Evolutionary conservation across 2,113 vertebrate genomes (phyloP), one percentile per base, ranked within the genome.

Genomic region (Microtus pennsylvanicus): DNA sequence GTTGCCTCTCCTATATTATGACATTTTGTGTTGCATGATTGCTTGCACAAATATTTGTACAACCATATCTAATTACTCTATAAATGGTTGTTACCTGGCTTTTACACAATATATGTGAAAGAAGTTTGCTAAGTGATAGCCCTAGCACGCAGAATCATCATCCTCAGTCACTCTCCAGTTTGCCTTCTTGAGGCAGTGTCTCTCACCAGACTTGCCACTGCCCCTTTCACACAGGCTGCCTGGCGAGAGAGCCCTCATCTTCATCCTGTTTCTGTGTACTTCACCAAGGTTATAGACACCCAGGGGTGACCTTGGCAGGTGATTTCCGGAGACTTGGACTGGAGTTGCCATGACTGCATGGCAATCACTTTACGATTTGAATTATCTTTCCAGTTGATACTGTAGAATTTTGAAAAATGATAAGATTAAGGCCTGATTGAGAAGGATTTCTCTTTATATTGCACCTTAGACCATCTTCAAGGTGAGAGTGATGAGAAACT

Each of bases 201-300:
- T 33, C 28, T 69, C 63, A 65, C 3, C 2, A 30, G 24, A 33
- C 8, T 11, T 17, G 1, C 4, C 3, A 5, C 4, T 21, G 4
- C 19, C 42, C 61, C 38, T 47, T 86, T 33, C 42, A 47, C 16
- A 10, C 1, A 33, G 61, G 9, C 61, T 30, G 4, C 28, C 14
- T 45, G 6, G 7, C 16, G 10, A 21, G 28, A 1, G 16, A 33
- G 1, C 16, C 38, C 38, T 30, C 9, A 7, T 30, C 9, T 47
- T 45, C 28, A 47, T 17, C 17, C 61, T 67, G 28, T 7, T 86
- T 33, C 38, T 85, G 61, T 28, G 30, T 30, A 45, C 38, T 19
- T 33, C 8, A 5, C 14, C 8, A 38, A 63, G 58, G 26, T 85
- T 85, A 45, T 28, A 10, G 24, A 42, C 4, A 19, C 24, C 7